A percentile compares a stretch with the other conserved stretches of the same genome.
Evolutionary conservation across 1,140 invertebrate species (phyloP).

Genomic region (Homalodisca vitripennis): DNA sequence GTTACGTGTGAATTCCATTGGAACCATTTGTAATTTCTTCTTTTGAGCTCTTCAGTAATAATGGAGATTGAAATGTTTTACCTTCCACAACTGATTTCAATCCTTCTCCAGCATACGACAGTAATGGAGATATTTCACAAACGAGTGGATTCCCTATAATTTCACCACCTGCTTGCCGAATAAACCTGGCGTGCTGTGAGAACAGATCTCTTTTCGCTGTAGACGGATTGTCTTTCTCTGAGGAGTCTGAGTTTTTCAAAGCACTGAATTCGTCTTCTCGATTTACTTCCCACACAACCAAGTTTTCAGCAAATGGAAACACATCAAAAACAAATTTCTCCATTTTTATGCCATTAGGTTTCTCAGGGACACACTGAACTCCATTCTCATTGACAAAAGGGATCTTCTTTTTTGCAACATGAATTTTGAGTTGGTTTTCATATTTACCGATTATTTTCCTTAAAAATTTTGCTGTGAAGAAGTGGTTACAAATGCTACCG

Average conservation of each 20-base stretch:
- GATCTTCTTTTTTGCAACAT: slow-evolving; percentile 98
- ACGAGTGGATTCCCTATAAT: slow-evolving; percentile 61
- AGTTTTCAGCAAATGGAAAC: slow-evolving; percentile 88
- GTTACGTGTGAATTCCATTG: slow-evolving; percentile 5
- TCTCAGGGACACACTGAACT: slow-evolving; percentile 67
- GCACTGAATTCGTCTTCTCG: slow-evolving; percentile 96
- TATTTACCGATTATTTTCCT: slow-evolving; percentile 59
- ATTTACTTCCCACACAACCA: slow-evolving; percentile 91
- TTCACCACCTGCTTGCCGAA: slow-evolving; percentile 78
- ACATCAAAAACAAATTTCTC: slow-evolving; percentile 99
- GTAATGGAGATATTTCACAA: slow-evolving; percentile 88
- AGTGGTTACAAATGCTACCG: slow-evolving; percentile 99
- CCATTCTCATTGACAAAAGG: slow-evolving; percentile 78
- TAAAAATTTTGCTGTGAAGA: slow-evolving; percentile 89
- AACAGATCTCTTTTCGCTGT: slow-evolving; percentile 80
- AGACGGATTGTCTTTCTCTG: slow-evolving; percentile 85
- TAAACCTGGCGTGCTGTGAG: slow-evolving; percentile 78
- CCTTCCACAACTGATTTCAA: slow-evolving; percentile 63
- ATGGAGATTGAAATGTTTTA: slow-evolving; percentile 67
- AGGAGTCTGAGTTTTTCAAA: slow-evolving; percentile 88
- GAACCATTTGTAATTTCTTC: slow-evolving; percentile 12
- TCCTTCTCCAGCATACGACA: slow-evolving; percentile 90
- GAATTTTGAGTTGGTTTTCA: slow-evolving; percentile 78
- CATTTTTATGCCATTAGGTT: slow-evolving; percentile 96
- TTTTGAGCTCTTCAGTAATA: slow-evolving; percentile 49